These are phyloP conservation scores for Prosopocoilus inquinatus DNA, from an alignment of 2,888 invertebrate genomes.

Conservation along the genomic window DNA sequence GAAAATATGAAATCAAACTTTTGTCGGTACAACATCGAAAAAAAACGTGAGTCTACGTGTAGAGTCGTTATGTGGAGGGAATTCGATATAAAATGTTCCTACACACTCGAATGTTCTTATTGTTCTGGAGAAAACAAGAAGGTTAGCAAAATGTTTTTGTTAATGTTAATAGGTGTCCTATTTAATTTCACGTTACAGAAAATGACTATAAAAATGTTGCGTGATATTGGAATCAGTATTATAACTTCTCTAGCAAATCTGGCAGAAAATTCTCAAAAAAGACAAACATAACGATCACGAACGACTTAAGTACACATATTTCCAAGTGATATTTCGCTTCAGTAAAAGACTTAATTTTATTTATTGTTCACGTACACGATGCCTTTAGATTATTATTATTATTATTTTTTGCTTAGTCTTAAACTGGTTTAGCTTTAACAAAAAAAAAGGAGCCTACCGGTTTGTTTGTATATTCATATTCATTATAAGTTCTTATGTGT, in stretches of 20 bases:
- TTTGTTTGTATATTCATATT: conserved; percentile 14
- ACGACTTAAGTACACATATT: too few relatives aligned
- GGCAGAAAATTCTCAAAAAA: neutral
- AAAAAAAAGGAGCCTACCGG: conserved; percentile 10
- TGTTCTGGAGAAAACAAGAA: conserved; percentile 50
- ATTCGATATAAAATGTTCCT: conserved; percentile 70
- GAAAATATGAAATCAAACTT: conserved; percentile 28
- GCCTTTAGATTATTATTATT: neutral
- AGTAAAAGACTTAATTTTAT: neutral
- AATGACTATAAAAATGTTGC: conserved; percentile 33
- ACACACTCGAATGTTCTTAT: conserved; percentile 86
- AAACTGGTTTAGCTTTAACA: conserved; percentile 15
- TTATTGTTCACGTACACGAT: conserved; percentile 1
- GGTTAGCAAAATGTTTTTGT: conserved; percentile 20
- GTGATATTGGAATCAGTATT: conserved; percentile 33
- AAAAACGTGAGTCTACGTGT: conserved; percentile 78
- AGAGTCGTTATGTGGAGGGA: conserved; percentile 84
- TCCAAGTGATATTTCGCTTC: too few relatives aligned
- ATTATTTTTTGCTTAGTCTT: conserved; percentile 10
- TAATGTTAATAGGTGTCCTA: neutral
- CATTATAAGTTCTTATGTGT: conserved; percentile 11
- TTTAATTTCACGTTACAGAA: conserved; percentile 24
- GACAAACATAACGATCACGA: neutral
- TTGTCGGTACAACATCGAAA: conserved; percentile 65
- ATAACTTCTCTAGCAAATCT: conserved; percentile 25